These are phyloP conservation scores for Pararge aegeria DNA, from an alignment of 1,140 invertebrate species.

Conservation along the genomic window DNA sequence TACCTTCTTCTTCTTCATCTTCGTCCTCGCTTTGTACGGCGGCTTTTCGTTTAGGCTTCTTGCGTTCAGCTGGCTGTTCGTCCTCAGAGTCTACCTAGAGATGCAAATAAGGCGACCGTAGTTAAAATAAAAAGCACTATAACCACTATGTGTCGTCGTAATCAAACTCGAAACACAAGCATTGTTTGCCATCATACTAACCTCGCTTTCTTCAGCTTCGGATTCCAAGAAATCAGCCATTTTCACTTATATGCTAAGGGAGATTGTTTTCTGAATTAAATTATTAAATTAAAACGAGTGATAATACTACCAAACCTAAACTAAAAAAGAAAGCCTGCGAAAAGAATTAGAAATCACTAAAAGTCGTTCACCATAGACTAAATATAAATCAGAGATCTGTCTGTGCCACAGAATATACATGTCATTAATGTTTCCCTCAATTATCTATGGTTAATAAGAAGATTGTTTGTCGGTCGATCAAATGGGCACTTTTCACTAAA, in stretches of 20 bases:
- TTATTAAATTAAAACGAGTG: constrained; percentile 16
- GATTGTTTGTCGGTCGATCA: too few species aligned
- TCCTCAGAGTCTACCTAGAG: constrained; percentile 74
- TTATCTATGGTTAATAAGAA: too few species aligned
- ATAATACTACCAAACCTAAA: constrained; percentile 23
- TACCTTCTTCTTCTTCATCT: constrained; percentile 80
- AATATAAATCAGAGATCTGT: not conserved
- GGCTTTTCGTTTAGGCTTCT: constrained; percentile 76
- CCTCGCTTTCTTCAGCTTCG: constrained; percentile 91
- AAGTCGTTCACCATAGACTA: constrained; percentile 17
- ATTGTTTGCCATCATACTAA: constrained; percentile 68
- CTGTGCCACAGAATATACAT: not conserved
- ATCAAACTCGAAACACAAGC: constrained; percentile 43
- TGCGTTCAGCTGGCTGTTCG: constrained; percentile 62
- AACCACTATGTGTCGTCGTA: constrained; percentile 33
- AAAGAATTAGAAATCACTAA: constrained; percentile 34
- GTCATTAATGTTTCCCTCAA: too few species aligned
- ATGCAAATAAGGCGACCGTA: constrained; percentile 7
- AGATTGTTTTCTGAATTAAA: constrained; percentile 14
- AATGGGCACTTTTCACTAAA: too few species aligned
- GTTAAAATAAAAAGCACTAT: constrained; percentile 14
- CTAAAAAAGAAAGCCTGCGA: constrained; percentile 31
- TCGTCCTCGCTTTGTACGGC: constrained; percentile 78
- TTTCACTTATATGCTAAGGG: constrained; percentile 33
- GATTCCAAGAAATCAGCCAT: constrained; percentile 91